Conservation (phyloP, 92 coral and sea anemone species). For the Porites rus region DNA sequence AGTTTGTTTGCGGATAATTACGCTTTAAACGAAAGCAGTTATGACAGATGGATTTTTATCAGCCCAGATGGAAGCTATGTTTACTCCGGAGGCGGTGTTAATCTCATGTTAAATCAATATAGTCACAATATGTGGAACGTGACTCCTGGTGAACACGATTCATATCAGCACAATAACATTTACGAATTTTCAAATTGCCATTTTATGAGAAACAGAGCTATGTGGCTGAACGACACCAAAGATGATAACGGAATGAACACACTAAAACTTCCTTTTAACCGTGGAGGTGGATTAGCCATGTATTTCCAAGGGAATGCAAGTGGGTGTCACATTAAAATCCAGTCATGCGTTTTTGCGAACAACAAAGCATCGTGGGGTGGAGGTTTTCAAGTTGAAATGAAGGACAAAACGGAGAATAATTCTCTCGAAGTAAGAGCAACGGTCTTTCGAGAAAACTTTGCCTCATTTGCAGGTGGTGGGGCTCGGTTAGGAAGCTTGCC, state of each 20-base stretch:
- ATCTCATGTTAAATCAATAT: constrained; percentile 57
- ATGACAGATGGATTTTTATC: not conserved
- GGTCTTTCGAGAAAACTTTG: constrained; percentile 58
- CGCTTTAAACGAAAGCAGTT: constrained; percentile 3
- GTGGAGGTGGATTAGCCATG: constrained; percentile 90
- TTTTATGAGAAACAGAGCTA: constrained; percentile 78
- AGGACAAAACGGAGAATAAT: constrained; percentile 58
- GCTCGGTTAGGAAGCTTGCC: constrained; percentile 70
- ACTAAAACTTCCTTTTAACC: constrained; percentile 69
- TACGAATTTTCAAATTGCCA: constrained; percentile 57
- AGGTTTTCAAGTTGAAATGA: constrained; percentile 73
- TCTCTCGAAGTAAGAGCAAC: constrained; percentile 31
- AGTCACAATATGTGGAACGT: constrained; percentile 64
- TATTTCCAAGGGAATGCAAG: constrained; percentile 76
- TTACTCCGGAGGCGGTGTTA: constrained; percentile 79
- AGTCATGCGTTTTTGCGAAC: constrained; percentile 54
- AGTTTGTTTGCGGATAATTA: constrained; percentile 60
- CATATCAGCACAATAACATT: constrained; percentile 71
- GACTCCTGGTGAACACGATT: constrained; percentile 55
- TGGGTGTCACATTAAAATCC: constrained; percentile 63
- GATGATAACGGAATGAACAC: not conserved
- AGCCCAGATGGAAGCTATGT: constrained; percentile 3
- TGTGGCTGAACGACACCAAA: constrained; percentile 5
- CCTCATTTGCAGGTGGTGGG: constrained; percentile 82
- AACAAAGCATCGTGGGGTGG: constrained; percentile 93